Base-by-base conservation (phyloP, 1,140 invertebrate species). In the Dryas iulia region DNA sequence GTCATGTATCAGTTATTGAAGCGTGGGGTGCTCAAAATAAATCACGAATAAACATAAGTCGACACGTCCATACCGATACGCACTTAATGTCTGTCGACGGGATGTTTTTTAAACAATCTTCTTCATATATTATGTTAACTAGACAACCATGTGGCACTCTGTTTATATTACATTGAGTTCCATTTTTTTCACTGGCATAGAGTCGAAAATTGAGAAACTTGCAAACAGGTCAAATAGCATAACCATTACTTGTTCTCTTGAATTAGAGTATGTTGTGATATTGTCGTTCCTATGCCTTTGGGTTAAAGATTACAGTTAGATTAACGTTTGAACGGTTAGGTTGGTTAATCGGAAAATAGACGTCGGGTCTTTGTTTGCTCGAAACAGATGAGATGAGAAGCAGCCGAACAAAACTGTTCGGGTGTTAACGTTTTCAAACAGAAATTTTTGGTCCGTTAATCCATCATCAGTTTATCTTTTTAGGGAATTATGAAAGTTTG, bases 11-110 rank as follows among this genome's bases (percentile, higher is more conserved):
- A 47, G 39, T 8, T 47, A 47, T 47, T 47, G 39, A 47, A 47
- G 39, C 14, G 39, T 47, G 39, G 39, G 39, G 62, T 35, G 53
- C 58, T 61, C 30, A 67, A 69, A 62, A 62, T 69, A 62, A 62
- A 69, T 62, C 53, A 35, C 53, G 26, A 31, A 62, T 53, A 69
- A 69, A 54, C 67, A 59, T 61, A 28, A 63, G 52, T 63, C 31
- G 61, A 63, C 61, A 64, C 61, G 67, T 74, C 72, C 67, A 59
- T 66, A 56, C 61, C 65, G 63, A 77, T 76, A 74, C 71, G 72
- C 82, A 87, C 84, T 89, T 82, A 89, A 85, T 84, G 81, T 84
- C 83, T 77, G 78, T 89, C 86, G 82, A 73, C 83, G 78, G 76
- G 77, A 77, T 78, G 76, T 78, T 80, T 78, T 79, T 81, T 79